Base-by-base conservation (phyloP, 2,888 invertebrate genomes). In the Blomia tropicalis region DNA sequence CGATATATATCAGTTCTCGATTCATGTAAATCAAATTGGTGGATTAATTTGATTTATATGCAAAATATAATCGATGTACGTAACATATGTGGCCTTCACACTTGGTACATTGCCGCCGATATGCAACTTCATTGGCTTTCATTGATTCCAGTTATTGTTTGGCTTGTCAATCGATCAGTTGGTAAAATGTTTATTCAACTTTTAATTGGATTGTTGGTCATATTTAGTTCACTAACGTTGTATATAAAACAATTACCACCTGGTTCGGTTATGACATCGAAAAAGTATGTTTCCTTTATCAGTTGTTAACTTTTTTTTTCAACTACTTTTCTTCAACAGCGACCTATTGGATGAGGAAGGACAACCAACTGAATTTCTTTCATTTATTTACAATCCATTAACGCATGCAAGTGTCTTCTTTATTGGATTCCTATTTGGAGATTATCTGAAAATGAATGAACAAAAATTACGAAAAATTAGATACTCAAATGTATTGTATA, bases 51-150 rank as follows among this genome's bases (percentile, higher is more conserved):
- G 11, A 44, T 64, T 19, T 65, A 61, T n/a, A 19, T 65, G 19
- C 63, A 65, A 41, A 59, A 43, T 22, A 64, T 60, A 23, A 30
- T 65, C n/a, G 53, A 64, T 31, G 22, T 32, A 17, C 31, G 56
- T 7, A 41, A 64, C 11, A 65, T 65, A 23, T 65, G 65, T 58
- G 41, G 58, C 2, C 29, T 51, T 14, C 65, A 64, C 27, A 58
- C 65, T 11, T 65, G 65, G 65, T 65, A 61, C 27, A 23, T 62
- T 14, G 44, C 61, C 22, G 60, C 27, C 44, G 65, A 65, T 43
- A 58, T 65, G 54, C 62, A 62, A 29, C 59, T 64, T n/a, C 64
- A 62, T 22, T 62, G 31, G 30, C 1, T 62, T 29, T 62, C 62
- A n/a, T n/a, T 62, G 4, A 17, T 62, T 4, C 25, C 54, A 31